phyloP scores from a whole-genome alignment of 2,888 invertebrate species.

The Nomada hirtipes region DNA sequence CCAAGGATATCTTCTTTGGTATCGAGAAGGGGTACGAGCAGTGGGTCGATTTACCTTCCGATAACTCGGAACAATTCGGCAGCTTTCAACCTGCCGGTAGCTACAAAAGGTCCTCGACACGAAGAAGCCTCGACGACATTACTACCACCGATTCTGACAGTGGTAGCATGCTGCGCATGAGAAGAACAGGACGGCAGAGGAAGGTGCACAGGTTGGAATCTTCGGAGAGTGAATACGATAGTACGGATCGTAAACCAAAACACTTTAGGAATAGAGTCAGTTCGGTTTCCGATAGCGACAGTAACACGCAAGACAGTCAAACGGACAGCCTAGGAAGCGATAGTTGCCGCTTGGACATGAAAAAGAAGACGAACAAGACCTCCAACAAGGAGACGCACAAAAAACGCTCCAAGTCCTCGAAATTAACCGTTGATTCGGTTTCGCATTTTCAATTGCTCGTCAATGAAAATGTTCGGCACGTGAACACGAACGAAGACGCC shows the following conservation, averaged over 20 bases:
- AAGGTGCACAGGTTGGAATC: slow-evolving; percentile 80
- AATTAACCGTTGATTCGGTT: slow-evolving; percentile 83
- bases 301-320: slow-evolving; percentile 85
- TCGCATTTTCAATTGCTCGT: slow-evolving; percentile 82
- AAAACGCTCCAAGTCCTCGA: slow-evolving; percentile 82
- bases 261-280: slow-evolving; percentile 75
- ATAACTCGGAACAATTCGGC: slow-evolving; percentile 79
- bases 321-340: slow-evolving; percentile 85
- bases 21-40: slow-evolving; percentile 88
- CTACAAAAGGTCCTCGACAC: slow-evolving; percentile 76
- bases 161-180: slow-evolving; percentile 75
- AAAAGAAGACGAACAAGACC: slow-evolving; percentile 70
- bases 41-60: slow-evolving; percentile 81
- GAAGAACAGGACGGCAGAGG: slow-evolving; percentile 75
- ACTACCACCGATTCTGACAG: slow-evolving; percentile 81
- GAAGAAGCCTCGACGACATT: slow-evolving; percentile 79
- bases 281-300: slow-evolving; percentile 83
- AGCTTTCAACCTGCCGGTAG: slow-evolving; percentile 79
- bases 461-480: slow-evolving; percentile 78
- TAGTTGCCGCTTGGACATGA: slow-evolving; percentile 78
- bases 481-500: slow-evolving; percentile 73
- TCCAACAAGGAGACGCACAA: slow-evolving; percentile 63
- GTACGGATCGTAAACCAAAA: slow-evolving; percentile 77
- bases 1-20: slow-evolving; percentile 86
- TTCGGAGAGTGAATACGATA: slow-evolving; percentile 83